These are phyloP conservation scores for Oscarella lobularis DNA, from an alignment of 37 sponge, comb jelly and placozoan species.

Conservation along the genomic window DNA sequence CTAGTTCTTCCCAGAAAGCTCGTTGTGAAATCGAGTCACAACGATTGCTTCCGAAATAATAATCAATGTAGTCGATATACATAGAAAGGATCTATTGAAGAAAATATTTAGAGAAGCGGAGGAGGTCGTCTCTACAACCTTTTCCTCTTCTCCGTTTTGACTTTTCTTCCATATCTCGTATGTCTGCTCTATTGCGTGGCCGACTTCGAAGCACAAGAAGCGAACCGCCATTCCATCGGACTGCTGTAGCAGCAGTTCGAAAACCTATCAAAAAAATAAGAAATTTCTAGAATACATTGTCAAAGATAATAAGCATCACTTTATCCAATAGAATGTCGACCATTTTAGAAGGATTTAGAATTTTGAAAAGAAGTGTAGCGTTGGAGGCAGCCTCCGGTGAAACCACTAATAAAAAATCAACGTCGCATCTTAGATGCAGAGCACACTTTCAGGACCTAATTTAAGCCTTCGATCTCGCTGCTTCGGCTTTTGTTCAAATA, in stretches of 20 bases:
- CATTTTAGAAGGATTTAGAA: too few relatives aligned
- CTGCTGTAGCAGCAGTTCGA: slow-evolving; percentile 20
- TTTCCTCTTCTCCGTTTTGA: slow-evolving; percentile 20
- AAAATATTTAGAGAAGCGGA: neutral
- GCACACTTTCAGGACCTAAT: too few relatives aligned
- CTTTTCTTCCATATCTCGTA: slow-evolving; percentile 8
- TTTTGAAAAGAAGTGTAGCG: too few relatives aligned
- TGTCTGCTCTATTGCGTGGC: slow-evolving; percentile 27
- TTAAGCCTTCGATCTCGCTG: too few relatives aligned
- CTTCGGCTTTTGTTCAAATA: too few relatives aligned
- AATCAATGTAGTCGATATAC: slow-evolving; percentile 23
- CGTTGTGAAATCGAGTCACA: neutral
- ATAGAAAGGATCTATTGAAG: slow-evolving; percentile 13
- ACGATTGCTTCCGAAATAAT: neutral
- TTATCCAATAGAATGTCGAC: too few relatives aligned
- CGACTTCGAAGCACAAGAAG: slow-evolving; percentile 16
- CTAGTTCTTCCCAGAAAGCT: slow-evolving; percentile 36
- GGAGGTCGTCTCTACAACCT: slow-evolving; percentile 14
- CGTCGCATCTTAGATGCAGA: too few relatives aligned
- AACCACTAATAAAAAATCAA: too few relatives aligned
- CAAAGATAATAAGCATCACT: too few relatives aligned
- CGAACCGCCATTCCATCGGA: slow-evolving; percentile 42
- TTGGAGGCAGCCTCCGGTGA: too few relatives aligned
- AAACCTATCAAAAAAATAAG: slow-evolving; percentile 15
- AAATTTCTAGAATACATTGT: neutral